Evolutionary conservation across 2,888 invertebrate genomes (phyloP), one percentile per base, ranked within the genome.

Genomic region (Amiota communis): DNA sequence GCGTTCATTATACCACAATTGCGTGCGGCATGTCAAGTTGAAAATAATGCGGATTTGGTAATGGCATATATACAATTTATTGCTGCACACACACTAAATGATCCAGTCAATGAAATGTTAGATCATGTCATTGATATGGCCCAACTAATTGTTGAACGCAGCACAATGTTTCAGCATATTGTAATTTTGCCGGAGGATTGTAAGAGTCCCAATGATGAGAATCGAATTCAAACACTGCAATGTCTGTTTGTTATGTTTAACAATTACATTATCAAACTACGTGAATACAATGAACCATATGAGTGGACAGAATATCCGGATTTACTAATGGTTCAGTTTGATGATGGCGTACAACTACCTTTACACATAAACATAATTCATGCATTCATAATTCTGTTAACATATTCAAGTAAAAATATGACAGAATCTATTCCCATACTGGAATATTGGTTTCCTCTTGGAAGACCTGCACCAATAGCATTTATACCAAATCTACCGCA

Each of bases 131-230:
- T 94, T 90, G 98, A 98, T 88, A 93, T 98, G 88, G 95, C 97
- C 12, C 97, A 97, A 80, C 91, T 98, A 80, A 94, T 98, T 76
- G 97, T 98, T 73, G 98, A 98, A 89, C 92, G 98, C 17, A 95
- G 95, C 77, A 95, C 95, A 9, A 95, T 98, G 83, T 94, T 96
- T 83, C 93, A 94, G 67, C 94, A 95, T 77, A 94, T 97, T 78
- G 91, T 97, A 70, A 95, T 92, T 1, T 89, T 74, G 84, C 83
- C 83, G 23, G 82, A 80, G 49, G 79, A 80, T 20, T 76, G 69
- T 3, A 81, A 80, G 76, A 74, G 83, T 10, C 78, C 83, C 1
- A 78, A 86, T 73, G 82, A 88, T 70, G 89, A 89, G 67, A 88
- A 87, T 74, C 89, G 89, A 9, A 90, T 91, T 71, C 91, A 92